Percentiles rank a stretch among this genome's conserved stretches.
Evolutionary conservation across 2,888 invertebrate species (phyloP).

Genomic region (Lomographa bimaculata): DNA sequence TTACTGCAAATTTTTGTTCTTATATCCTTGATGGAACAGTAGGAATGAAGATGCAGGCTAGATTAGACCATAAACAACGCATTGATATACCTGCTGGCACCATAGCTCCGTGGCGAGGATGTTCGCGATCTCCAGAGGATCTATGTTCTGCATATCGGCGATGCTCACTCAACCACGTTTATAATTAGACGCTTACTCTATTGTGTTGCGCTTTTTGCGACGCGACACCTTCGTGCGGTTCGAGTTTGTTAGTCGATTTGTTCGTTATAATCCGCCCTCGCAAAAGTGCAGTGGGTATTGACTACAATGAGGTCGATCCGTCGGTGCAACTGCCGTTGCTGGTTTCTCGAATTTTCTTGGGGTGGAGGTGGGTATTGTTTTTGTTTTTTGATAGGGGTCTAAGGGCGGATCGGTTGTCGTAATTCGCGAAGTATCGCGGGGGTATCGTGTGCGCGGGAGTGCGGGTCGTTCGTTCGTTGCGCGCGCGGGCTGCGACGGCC

Average conservation of each 20-base stretch:
- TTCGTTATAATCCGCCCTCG: constrained; percentile 82
- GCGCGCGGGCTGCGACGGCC: constrained; percentile 81
- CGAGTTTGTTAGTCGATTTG: constrained; percentile 81
- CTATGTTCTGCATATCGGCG: constrained; percentile 84
- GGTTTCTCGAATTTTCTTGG: constrained; percentile 31
- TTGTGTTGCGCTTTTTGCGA: constrained; percentile 83
- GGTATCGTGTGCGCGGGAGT: constrained; percentile 72
- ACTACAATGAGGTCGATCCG: constrained; percentile 59
- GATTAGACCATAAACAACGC: too few species aligned
- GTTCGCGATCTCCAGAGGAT: constrained; percentile 93
- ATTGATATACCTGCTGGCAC: constrained; percentile 89
- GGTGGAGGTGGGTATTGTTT: constrained; percentile 18
- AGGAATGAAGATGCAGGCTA: too few species aligned
- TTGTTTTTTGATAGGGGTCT: constrained; percentile 32
- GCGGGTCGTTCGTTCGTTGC: constrained; percentile 84
- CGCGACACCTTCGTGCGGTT: constrained; percentile 80
- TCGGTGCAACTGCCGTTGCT: constrained; percentile 42
- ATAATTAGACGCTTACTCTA: constrained; percentile 83
- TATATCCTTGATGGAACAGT: too few species aligned
- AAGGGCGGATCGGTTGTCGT: constrained; percentile 63
- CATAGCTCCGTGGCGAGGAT: constrained; percentile 93
- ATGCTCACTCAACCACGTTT: constrained; percentile 72
- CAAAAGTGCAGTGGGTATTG: constrained; percentile 56
- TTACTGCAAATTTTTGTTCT: too few species aligned
- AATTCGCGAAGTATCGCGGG: constrained; percentile 59